A percentile compares a stretch with the other conserved stretches of the same genome.
These are phyloP conservation scores for Centruroides vittatus DNA, from an alignment of 1,140 invertebrate genomes.

Conservation along the genomic window DNA sequence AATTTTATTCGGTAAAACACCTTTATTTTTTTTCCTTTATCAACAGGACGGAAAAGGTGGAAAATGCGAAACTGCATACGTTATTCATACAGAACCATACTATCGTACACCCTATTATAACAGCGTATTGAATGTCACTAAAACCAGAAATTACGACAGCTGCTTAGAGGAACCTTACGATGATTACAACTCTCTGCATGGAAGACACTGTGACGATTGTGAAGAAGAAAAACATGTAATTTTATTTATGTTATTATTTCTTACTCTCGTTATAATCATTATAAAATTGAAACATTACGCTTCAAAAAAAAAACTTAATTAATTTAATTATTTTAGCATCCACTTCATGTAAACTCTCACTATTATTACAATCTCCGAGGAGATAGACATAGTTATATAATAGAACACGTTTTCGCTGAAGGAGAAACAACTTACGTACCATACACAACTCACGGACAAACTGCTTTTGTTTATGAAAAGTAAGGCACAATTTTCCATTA, in stretches of 20 bases:
- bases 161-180: constrained; percentile 11
- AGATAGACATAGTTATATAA: constrained; percentile 16
- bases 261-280: too few relatives aligned
- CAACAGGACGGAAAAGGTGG: not conserved
- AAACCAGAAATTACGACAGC: constrained; percentile 17
- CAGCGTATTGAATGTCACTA: constrained; percentile 18
- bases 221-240: not conserved
- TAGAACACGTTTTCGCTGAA: constrained; percentile 10
- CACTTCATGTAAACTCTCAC: constrained; percentile 3
- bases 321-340: constrained; percentile 11
- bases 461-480: constrained; percentile 11
- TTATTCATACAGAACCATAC: not conserved
- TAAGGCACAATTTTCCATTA: not conserved
- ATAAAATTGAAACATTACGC: too few relatives aligned
- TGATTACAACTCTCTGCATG: not conserved
- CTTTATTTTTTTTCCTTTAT: not conserved
- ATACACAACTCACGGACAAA: constrained; percentile 13
- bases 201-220: not conserved
- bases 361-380: constrained; percentile 16
- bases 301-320: not conserved
- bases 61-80: not conserved
- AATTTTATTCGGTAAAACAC: not conserved
- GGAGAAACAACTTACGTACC: constrained; percentile 13
- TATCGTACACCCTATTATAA: not conserved
- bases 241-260: not conserved